phyloP scores from a whole-genome alignment of 2,113 vertebrate species.

The Mesocricetus auratus region DNA sequence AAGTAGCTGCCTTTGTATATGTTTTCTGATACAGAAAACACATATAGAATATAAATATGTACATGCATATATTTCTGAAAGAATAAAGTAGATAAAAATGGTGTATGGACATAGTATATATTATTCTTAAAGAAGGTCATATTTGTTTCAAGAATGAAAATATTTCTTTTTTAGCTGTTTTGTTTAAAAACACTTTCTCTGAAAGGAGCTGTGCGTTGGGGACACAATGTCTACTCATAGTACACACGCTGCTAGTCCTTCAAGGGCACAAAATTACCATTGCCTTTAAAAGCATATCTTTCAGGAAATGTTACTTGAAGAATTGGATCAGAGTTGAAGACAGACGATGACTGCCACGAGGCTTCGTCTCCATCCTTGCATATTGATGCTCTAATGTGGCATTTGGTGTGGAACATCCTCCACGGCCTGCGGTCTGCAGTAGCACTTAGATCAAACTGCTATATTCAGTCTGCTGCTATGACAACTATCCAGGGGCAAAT shows the following conservation, averaged over 20 bases:
- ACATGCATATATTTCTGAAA: not conserved
- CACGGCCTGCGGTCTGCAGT: constrained; percentile 38
- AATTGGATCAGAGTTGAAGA: constrained; percentile 54
- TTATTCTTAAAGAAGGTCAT: not conserved
- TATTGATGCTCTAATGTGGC: constrained; percentile 70
- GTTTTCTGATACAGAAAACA: not conserved
- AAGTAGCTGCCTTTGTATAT: not conserved
- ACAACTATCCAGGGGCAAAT: constrained; percentile 88
- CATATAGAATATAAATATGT: not conserved
- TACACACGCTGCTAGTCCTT: not conserved
- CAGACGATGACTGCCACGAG: not conserved
- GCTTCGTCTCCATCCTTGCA: not conserved
- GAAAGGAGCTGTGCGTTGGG: constrained; percentile 41
- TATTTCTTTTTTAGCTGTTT: constrained; percentile 51
- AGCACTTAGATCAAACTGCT: constrained; percentile 73
- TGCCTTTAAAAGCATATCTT: constrained; percentile 57
- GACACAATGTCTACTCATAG: constrained; percentile 19
- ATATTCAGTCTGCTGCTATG: constrained; percentile 87
- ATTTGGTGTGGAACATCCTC: constrained; percentile 59
- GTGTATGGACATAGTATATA: not conserved
- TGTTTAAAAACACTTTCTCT: constrained; percentile 68
- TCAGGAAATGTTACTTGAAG: constrained; percentile 54
- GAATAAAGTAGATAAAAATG: not conserved
- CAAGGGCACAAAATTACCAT: constrained; percentile 50
- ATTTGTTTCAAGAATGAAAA: constrained; percentile 62